These are phyloP conservation scores for Anguilla pacifica DNA, from an alignment of 2,797 vertebrate genomes.

Conservation along the genomic window DNA sequence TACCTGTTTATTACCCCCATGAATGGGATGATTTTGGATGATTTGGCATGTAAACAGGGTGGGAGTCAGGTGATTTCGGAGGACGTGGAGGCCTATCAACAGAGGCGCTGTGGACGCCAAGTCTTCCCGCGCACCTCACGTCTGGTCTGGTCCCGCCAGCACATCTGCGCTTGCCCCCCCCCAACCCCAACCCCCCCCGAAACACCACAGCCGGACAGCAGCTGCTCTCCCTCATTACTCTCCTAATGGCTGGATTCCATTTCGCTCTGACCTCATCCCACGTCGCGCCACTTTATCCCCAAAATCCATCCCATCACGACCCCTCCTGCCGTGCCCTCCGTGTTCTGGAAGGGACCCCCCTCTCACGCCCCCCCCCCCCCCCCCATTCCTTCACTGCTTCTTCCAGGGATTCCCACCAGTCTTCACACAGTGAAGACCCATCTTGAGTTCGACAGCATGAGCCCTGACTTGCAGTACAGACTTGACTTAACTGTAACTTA, in stretches of 20 bases:
- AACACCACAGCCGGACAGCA: constrained; percentile 47
- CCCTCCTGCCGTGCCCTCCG: constrained; percentile 30
- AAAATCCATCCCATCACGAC: constrained; percentile 1
- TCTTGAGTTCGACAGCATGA: neutral
- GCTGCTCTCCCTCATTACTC: constrained; percentile 75
- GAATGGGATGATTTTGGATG: constrained; percentile 22
- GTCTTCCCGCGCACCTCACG: constrained; percentile 48
- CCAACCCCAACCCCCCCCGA: constrained; percentile 28
- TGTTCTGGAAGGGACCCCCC: constrained; percentile 20
- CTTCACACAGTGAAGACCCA: too few relatives aligned
- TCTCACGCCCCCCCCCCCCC: constrained; percentile 18
- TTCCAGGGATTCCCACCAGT: neutral
- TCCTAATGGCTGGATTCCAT: constrained; percentile 71
- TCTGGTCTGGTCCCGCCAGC: constrained; percentile 26
- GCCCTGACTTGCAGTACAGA: too few relatives aligned
- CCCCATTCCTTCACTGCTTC: constrained; percentile 35
- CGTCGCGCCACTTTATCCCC: constrained; percentile 56
- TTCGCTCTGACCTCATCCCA: constrained; percentile 75
- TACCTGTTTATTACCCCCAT: constrained; percentile 38
- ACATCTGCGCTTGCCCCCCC: constrained; percentile 67
- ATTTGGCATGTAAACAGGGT: constrained; percentile 26
- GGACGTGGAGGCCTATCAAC: constrained; percentile 29
- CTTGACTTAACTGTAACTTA: too few relatives aligned
- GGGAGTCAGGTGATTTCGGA: neutral
- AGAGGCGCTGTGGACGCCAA: constrained; percentile 51